Base-by-base conservation (phyloP, 2,113 vertebrate genomes). In the Phaethornis superciliosus region DNA sequence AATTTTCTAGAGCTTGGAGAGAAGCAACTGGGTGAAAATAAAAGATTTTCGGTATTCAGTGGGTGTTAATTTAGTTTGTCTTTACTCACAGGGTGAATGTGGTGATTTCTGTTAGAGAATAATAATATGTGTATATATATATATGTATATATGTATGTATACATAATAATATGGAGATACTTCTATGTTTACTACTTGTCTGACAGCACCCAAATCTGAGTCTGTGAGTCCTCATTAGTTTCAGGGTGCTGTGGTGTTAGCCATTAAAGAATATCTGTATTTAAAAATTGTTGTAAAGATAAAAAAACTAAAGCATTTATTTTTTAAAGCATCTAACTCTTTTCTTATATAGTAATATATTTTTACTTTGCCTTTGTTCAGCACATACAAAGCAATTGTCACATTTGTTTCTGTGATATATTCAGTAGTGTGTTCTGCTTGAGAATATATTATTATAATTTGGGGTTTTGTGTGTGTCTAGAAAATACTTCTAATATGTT, bases 321-420 rank as follows among this genome's bases (percentile, higher is more conserved):
- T 89, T 83, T 89, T 83, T 67, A 6, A 27, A 47, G 86, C 52
- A 23, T 20, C 4, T 3, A 24, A 6, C 5, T 55, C 9, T 40
- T 75, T 63, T 30, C 10, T 27, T 15, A 28, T 10, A 2, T n/a
- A 12, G 15, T 23, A 11, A 5, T 65, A 0, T 42, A 5, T 46
- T 52, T 89, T 93, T 89, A 22, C 8, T 49, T 77, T 70, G 13
- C 4, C 3, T 62, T 70, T 74, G 16, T 32, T 95, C 12, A 51
- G 3, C 2, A 1, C 46, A 15, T 49, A 13, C 1, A 7, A 74
- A 8, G 21, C 54, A 58, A 65, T 30, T 7, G 21, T 44, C 4
- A 24, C 14, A 16, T 89, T 77, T 62, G 28, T 68, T 56, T 46
- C 15, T 40, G 7, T 28, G 9, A 2, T 32, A 30, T 52, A 81